A percentile compares a stretch with the other conserved stretches of the same genome.
Evolutionary conservation across 2,113 vertebrate species (phyloP).

Genomic region (Tragelaphus scriptus): DNA sequence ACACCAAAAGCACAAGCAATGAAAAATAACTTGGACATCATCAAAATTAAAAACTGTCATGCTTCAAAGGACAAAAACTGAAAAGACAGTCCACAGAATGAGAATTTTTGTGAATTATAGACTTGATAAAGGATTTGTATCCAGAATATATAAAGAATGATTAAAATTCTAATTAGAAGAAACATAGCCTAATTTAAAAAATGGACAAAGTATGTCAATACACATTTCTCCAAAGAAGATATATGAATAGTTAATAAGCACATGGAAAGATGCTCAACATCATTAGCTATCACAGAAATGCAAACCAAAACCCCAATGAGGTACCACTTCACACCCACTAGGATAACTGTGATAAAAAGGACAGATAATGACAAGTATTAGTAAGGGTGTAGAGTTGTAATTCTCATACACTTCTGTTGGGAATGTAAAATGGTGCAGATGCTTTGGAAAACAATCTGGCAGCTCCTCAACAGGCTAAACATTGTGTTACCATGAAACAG

Average conservation of each 20-base stretch:
- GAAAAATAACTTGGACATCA: background rate
- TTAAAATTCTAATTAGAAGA: background rate
- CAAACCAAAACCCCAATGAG: background rate
- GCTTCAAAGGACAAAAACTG: background rate
- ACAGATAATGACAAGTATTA: background rate
- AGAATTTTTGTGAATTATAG: background rate
- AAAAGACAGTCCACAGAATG: background rate
- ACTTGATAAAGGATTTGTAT: background rate
- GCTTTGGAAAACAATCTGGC: background rate
- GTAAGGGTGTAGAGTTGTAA: background rate
- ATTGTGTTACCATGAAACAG: background rate
- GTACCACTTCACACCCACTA: background rate
- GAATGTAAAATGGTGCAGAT: background rate
- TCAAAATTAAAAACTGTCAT: background rate
- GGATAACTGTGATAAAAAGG: background rate
- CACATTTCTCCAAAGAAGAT: background rate
- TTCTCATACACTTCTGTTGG: background rate
- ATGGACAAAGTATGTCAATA: background rate
- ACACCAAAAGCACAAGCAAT: background rate
- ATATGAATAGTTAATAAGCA: background rate
- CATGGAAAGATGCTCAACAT: background rate
- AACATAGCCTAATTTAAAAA: background rate
- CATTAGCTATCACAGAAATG: background rate
- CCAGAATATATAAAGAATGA: background rate
- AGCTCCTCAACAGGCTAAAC: background rate